These are phyloP conservation scores for Pogoniulus pusillus DNA, from an alignment of 2,797 vertebrate species.

Conservation along the genomic window DNA sequence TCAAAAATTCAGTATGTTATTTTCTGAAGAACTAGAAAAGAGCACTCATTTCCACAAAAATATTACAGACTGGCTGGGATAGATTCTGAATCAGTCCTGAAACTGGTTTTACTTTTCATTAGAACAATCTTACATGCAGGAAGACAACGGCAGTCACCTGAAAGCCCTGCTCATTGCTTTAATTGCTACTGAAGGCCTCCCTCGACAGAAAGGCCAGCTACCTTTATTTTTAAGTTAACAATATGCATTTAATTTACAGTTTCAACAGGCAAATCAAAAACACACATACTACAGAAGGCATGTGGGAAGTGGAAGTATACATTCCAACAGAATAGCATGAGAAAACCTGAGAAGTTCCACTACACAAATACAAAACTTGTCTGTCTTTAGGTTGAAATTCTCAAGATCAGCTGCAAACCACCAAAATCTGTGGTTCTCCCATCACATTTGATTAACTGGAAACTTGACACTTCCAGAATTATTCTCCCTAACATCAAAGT, in stretches of 20 bases:
- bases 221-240: background rate
- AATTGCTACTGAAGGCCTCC: background rate
- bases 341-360: background rate
- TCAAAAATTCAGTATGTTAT: background rate
- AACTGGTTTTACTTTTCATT: background rate
- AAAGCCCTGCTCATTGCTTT: background rate
- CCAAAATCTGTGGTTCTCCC: background rate
- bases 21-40: background rate
- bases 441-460: background rate
- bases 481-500: background rate
- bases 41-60: background rate
- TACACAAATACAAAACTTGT: background rate
- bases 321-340: background rate
- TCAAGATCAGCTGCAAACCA: background rate
- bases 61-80: background rate
- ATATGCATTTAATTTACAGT: background rate
- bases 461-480: background rate
- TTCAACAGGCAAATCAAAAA: background rate
- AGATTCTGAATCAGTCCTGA: background rate
- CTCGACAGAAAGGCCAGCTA: background rate
- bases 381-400: background rate
- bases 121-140: background rate
- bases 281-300: rapidly evolving
- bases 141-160: background rate
- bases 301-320: rapidly evolving